Evolutionary conservation across 2,797 vertebrate species (phyloP), one percentile per base, ranked within the genome.

Genomic region (Paratrypauchen microcephalus): DNA sequence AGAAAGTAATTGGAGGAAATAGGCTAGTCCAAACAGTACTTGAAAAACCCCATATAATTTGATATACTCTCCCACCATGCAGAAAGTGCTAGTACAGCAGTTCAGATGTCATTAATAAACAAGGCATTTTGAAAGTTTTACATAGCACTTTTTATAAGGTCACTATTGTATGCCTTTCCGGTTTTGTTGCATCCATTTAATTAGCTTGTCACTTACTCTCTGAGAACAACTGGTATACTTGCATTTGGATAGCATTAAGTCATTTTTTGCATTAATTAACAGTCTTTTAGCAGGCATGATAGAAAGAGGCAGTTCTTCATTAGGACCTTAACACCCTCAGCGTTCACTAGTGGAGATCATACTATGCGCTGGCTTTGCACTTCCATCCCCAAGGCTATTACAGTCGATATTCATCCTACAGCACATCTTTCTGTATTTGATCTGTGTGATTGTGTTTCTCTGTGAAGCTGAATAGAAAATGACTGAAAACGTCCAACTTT

Each of bases 331-430:
- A 82, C 74, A 72, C 63, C 59, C 19, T 45, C 47, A 69, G 59
- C 50, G 69, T 68, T 77, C 66, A 68, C n/a, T 30, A 41, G 45
- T 55, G 70, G 70, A 83, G 73, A 83, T 82, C 75, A 82, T 56
- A 77, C 52, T 4, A 79, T 54, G 73, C 72, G 56, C 59, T 70
- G 73, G 70, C 52, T 83, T 78, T 74, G 71, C 73, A 73, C 58
- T 76, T 84, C 79, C 66, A 59, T 76, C 82, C 75, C 80, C 71
- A 68, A 60, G 78, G 79, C 82, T 78, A 81, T 88, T 82, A 82
- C 73, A 23, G 79, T 66, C 87, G 83, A 85, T 89, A 88, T 90
- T 90, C 86, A 85, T 84, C 86, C 83, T 79, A 79, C 80, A 75
- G 75, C 84, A 85, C 82, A 73, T 75, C 70, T 73, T 74, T 68